Evolutionary conservation across 2,113 vertebrate species (phyloP).

Genomic region (Abramis brama): DNA sequence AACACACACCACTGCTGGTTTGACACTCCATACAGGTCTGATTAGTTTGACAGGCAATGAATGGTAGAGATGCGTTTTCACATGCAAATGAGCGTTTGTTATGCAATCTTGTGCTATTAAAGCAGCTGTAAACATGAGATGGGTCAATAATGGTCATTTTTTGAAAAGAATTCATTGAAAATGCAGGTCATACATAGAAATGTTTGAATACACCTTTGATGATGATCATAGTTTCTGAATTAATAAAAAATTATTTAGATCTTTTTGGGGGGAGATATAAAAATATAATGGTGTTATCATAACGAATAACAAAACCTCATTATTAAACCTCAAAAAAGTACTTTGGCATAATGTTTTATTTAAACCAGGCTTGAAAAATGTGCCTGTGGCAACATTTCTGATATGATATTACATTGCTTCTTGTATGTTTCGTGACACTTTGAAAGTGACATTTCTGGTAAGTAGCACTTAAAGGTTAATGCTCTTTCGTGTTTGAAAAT

Average conservation of each 20-base stretch:
- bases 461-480: background rate
- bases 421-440: background rate
- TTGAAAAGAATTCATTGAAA: background rate
- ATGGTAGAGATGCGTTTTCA: background rate
- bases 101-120: background rate
- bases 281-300: too few species aligned
- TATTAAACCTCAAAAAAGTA: too few species aligned
- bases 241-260: background rate
- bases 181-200: background rate
- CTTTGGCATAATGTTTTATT: too few species aligned
- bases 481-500: background rate
- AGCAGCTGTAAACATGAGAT: background rate
- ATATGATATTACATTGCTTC: too few species aligned
- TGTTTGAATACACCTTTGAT: background rate
- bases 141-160: background rate
- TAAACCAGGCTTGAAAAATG: too few species aligned
- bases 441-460: background rate
- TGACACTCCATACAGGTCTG: constrained; percentile 9
- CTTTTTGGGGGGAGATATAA: too few species aligned
- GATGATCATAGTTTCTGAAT: background rate
- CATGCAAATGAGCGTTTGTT: background rate
- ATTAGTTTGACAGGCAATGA: background rate
- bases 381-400: too few species aligned
- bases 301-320: too few species aligned
- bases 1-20: constrained; percentile 9